Conservation (phyloP, 2,888 invertebrate genomes). For the Aphidius colemani region DNA sequence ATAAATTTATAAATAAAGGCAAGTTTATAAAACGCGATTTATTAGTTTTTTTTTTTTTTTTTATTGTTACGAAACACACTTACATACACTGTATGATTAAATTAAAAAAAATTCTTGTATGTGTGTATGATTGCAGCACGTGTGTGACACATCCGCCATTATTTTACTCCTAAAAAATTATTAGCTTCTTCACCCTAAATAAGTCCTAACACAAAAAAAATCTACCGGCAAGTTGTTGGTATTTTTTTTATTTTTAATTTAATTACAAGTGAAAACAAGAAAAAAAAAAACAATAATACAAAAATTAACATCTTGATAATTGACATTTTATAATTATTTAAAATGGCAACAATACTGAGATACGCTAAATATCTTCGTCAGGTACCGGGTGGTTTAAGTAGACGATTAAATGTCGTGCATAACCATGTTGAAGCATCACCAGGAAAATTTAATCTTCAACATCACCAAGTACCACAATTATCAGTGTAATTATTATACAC, state of each 20-base stretch:
- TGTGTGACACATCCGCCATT: too few relatives aligned
- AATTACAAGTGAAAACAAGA: not conserved
- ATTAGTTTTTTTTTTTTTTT: too few relatives aligned
- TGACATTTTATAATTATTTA: not conserved
- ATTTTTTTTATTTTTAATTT: not conserved
- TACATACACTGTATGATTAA: too few relatives aligned
- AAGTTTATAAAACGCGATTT: too few relatives aligned
- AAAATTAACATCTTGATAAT: not conserved
- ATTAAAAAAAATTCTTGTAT: too few relatives aligned
- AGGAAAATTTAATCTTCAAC: not conserved
- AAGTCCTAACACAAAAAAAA: too few relatives aligned
- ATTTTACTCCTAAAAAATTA: too few relatives aligned
- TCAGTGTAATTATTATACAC: slow-evolving; percentile 17
- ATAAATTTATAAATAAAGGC: too few relatives aligned
- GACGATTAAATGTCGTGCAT: not conserved
- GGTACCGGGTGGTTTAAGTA: slow-evolving; percentile 2
- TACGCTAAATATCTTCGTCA: slow-evolving; percentile 20
- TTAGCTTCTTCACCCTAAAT: too few relatives aligned
- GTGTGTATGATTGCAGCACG: too few relatives aligned
- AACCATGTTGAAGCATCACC: not conserved
- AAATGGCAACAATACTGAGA: slow-evolving; percentile 24
- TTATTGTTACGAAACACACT: too few relatives aligned
- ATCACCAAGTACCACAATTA: not conserved
- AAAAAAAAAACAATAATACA: not conserved
- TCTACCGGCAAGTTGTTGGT: not conserved